Percentiles rank a stretch among this genome's conserved stretches.
These are phyloP conservation scores for Drosophila sechellia DNA, from an alignment of 1,140 invertebrate species.

Conservation along the genomic window DNA sequence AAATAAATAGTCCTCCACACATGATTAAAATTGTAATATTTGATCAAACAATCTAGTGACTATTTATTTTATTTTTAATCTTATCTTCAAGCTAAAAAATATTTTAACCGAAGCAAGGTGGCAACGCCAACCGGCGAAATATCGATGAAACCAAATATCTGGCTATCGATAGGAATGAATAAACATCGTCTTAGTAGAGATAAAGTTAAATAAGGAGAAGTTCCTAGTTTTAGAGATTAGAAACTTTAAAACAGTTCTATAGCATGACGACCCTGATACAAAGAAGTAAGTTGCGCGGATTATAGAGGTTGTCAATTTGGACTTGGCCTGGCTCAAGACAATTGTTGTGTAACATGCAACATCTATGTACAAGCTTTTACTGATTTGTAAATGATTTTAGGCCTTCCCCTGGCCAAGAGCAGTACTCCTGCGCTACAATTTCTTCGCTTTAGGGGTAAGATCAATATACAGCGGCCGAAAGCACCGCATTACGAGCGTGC, in stretches of 20 bases:
- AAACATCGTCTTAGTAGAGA: not conserved
- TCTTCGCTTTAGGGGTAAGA: slow-evolving; percentile 89
- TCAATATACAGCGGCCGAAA: slow-evolving; percentile 90
- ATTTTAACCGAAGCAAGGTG: too few species aligned
- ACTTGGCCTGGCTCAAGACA: not conserved
- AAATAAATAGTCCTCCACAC: too few species aligned
- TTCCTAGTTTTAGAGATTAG: not conserved
- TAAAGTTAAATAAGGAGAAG: not conserved
- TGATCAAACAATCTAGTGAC: too few species aligned
- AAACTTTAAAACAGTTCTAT: not conserved
- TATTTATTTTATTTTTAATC: too few species aligned
- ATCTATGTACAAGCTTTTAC: not conserved
- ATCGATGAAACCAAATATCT: too few species aligned
- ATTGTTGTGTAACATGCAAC: slow-evolving; percentile 15
- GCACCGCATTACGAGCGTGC: slow-evolving; percentile 88
- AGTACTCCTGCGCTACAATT: slow-evolving; percentile 85
- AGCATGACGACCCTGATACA: slow-evolving; percentile 5
- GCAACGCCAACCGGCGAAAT: too few species aligned
- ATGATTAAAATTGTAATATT: too few species aligned
- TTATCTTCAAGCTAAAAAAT: too few species aligned
- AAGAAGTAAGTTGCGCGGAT: not conserved
- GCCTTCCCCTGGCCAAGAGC: slow-evolving; percentile 75
- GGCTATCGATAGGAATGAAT: not conserved
- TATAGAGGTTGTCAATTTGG: not conserved
- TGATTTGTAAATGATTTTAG: slow-evolving; percentile 8